Evolutionary conservation across 2,888 invertebrate species (phyloP).

Genomic region (Ophion ellenae): DNA sequence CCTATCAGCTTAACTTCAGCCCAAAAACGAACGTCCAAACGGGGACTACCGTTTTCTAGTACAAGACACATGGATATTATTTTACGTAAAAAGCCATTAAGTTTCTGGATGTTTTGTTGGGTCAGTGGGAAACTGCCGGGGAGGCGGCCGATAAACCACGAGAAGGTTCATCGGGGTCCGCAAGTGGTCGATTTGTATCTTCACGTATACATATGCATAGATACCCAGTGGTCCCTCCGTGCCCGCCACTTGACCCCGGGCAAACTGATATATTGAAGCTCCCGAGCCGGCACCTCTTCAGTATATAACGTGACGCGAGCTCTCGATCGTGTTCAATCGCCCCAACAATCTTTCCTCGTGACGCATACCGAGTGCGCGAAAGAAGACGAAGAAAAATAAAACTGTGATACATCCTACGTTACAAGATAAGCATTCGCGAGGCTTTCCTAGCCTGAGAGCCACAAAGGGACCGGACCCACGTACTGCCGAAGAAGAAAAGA

Average conservation of each 20-base stretch:
- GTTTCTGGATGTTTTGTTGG: slow-evolving; percentile 47
- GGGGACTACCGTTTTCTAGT: not conserved
- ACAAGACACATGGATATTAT: not conserved
- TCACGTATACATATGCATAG: slow-evolving; percentile 10
- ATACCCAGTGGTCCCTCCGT: slow-evolving; percentile 9
- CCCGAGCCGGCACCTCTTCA: slow-evolving; percentile 50
- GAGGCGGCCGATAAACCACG: slow-evolving; percentile 44
- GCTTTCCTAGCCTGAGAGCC: not conserved
- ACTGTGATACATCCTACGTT: not conserved
- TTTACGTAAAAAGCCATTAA: not conserved
- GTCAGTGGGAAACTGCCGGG: slow-evolving; percentile 51
- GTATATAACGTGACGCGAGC: slow-evolving; percentile 48
- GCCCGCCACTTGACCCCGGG: slow-evolving; percentile 36
- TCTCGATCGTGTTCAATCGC: slow-evolving; percentile 28
- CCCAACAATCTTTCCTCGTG: not conserved
- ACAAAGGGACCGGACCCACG: not conserved
- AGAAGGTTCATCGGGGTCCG: slow-evolving; percentile 62
- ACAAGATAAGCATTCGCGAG: not conserved
- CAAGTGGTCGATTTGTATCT: slow-evolving; percentile 53
- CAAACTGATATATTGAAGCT: slow-evolving; percentile 71
- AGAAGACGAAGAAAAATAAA: not conserved
- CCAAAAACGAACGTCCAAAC: not conserved
- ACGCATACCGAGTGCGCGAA: not conserved
- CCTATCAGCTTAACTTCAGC: no score
- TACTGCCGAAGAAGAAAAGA: not conserved